Evolutionary conservation across 1,140 invertebrate genomes (phyloP).

Genomic region (Musca vetustissima): DNA sequence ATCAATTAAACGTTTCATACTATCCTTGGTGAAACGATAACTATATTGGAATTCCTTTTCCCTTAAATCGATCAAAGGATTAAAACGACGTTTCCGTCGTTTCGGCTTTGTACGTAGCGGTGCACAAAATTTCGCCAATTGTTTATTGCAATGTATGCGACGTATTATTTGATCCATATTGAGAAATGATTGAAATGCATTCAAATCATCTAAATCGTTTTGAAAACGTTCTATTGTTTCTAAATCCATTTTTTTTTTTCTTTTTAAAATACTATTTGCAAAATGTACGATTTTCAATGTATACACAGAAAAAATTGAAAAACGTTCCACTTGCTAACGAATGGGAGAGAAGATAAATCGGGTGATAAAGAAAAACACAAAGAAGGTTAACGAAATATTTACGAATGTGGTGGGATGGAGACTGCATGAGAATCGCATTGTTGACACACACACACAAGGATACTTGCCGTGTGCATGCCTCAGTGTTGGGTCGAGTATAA

Average conservation of each 20-base stretch:
- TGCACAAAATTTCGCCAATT: background rate
- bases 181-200: constrained; percentile 35
- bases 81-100: constrained; percentile 32
- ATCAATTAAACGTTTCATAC: constrained; percentile 43
- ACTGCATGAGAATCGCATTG: too few relatives aligned
- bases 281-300: too few relatives aligned
- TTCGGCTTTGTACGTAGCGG: constrained; percentile 22
- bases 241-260: constrained; percentile 1
- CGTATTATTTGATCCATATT: constrained; percentile 5
- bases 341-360: too few relatives aligned
- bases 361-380: too few relatives aligned
- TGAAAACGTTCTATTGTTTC: constrained; percentile 7
- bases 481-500: too few relatives aligned
- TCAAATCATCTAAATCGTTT: constrained; percentile 10
- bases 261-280: background rate
- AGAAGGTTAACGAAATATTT: too few relatives aligned
- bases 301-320: too few relatives aligned
- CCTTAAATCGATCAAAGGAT: constrained; percentile 41
- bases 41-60: constrained; percentile 43
- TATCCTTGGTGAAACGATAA: constrained; percentile 47
- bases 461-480: too few relatives aligned
- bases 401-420: too few relatives aligned
- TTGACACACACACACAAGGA: too few relatives aligned
- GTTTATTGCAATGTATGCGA: background rate
- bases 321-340: too few relatives aligned